Base-by-base conservation (phyloP, 1,140 invertebrate genomes). In the Drosophila kepulauana region DNA sequence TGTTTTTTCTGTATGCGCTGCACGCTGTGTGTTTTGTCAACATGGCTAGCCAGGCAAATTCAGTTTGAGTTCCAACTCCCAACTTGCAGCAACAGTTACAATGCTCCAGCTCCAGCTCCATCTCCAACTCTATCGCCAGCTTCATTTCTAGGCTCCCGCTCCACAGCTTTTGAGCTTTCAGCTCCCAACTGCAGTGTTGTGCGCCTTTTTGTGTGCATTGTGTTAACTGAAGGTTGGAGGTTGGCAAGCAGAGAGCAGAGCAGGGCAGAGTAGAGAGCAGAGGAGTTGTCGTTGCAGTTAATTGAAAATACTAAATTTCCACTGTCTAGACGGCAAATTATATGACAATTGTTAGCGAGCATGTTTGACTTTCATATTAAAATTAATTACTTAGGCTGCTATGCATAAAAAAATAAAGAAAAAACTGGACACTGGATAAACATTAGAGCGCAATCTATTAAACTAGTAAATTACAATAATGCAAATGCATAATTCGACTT, bases 251-350 rank as follows among this genome's bases (percentile, higher is more conserved):
- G 20, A 3, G 20, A 25, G 3, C 20, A 25, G 20, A 25, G 20
- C 0, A 25, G 20, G 4, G 20, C 20, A 25, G 20, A 20, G 20
- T 20, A 20, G 20, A 20, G 20, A 20, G 2, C 20, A 20, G 20
- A 25, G 43, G 48, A 62, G 54, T 79, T 74, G 85, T 71, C 68
- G 79, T 78, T 88, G 85, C 86, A 91, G 90, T 91, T 91, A 91
- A 91, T 91, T 91, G 91, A 91, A 91, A 91, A 91, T 91, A 91
- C 91, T 91, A 91, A 91, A 91, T 91, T 91, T 91, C 70, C 81
- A 84, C 84, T 81, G 91, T 91, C 91, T 91, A 91, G 91, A 91
- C 91, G 87, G 91, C 81, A 91, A 91, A 91, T 91, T 91, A 91
- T 91, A 91, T 91, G 91, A 91, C 91, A 91, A 91, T 91, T 91